Conservation (phyloP, 2,113 vertebrate genomes). For the Dicentrarchus labrax region DNA sequence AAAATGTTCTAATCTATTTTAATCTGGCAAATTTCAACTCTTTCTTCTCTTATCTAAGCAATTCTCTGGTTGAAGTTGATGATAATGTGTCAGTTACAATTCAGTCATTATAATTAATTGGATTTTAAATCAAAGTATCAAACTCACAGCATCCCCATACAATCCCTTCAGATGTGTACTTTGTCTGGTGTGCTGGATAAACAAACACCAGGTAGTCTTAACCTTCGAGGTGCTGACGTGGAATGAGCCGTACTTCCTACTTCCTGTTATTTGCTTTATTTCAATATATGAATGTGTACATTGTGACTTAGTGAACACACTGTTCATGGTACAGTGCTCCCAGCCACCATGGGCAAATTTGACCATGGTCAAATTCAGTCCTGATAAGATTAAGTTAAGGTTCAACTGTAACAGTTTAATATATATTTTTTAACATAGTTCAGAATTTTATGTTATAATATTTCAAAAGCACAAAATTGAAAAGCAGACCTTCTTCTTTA, state of each 20-base stretch:
- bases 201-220: conserved; percentile 53
- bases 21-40: conserved; percentile 53
- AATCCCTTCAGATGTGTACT: too few relatives aligned
- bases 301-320: conserved; percentile 32
- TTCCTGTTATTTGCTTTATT: conserved; percentile 62
- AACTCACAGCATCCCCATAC: background rate
- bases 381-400: background rate
- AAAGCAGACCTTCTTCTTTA: background rate
- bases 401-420: background rate
- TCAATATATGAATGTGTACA: conserved; percentile 53
- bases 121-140: background rate
- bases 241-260: conserved; percentile 70
- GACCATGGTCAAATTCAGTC: too few relatives aligned
- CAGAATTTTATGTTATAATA: background rate
- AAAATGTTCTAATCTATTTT: conserved; percentile 62
- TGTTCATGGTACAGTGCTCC: background rate
- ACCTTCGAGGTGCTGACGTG: conserved; percentile 66
- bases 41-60: conserved; percentile 19
- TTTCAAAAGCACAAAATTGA: background rate
- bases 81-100: background rate
- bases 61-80: conserved; percentile 7
- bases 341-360: background rate
- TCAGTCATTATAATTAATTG: background rate
- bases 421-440: background rate
- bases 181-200: background rate